A percentile compares a stretch with the other conserved stretches of the same genome.
Evolutionary conservation across 1,140 invertebrate species (phyloP).

Genomic region (Drosophila littoralis): DNA sequence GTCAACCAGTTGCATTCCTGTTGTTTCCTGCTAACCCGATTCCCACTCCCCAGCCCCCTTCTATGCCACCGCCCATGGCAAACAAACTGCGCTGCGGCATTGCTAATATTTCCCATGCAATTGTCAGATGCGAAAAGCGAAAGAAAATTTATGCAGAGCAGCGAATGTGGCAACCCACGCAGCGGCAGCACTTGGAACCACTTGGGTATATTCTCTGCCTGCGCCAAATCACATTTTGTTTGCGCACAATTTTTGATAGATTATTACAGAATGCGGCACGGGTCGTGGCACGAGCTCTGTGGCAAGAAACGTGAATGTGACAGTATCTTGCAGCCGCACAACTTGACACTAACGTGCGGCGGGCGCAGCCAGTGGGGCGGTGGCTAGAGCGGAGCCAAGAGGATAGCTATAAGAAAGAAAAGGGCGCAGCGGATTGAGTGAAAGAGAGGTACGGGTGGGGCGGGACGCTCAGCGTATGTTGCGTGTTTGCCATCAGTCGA

Average conservation of each 20-base stretch:
- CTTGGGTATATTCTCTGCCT: conserved; percentile 19
- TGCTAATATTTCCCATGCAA: conserved; percentile 59
- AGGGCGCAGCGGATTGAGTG: too few relatives aligned
- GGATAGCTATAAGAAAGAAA: conserved; percentile 22
- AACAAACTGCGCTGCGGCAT: conserved; percentile 46
- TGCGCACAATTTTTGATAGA: conserved; percentile 80
- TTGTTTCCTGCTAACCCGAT: background rate
- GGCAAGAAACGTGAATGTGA: conserved; percentile 39
- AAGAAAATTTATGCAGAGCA: conserved; percentile 69
- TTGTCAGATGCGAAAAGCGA: conserved; percentile 64
- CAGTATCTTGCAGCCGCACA: conserved; percentile 73
- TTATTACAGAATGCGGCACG: conserved; percentile 74
- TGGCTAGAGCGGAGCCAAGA: conserved; percentile 22
- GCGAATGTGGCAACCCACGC: conserved; percentile 17
- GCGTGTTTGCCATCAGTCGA: conserved; percentile 48
- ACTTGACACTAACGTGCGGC: conserved; percentile 59
- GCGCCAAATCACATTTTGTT: conserved; percentile 78
- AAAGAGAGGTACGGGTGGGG: background rate
- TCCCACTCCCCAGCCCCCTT: background rate
- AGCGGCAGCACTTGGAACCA: conserved; percentile 10
- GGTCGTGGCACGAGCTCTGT: background rate
- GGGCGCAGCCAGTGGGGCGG: conserved; percentile 17
- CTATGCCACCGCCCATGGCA: conserved; percentile 22
- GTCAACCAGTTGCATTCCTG: conserved; percentile 30
- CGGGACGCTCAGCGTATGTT: conserved; percentile 42